Percentiles rank a stretch among this genome's conserved stretches.
Conservation (phyloP, 2,113 vertebrate genomes). For the Sphaerodactylus townsendi region DNA sequence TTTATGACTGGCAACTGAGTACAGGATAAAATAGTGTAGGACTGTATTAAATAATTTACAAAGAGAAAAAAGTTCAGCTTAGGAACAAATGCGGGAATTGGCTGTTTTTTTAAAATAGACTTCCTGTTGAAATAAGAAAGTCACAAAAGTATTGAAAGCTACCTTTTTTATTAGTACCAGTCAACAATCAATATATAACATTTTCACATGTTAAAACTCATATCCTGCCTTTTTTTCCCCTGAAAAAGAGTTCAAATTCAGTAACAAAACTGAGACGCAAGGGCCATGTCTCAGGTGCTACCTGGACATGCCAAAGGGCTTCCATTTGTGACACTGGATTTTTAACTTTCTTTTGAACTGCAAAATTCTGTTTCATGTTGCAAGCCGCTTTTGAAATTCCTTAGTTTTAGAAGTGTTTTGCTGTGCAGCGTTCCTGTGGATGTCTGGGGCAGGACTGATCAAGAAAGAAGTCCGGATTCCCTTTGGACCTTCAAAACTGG, state of each 20-base stretch:
- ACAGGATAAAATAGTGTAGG: no score
- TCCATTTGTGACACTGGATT: not conserved
- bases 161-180: not conserved
- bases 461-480: not conserved
- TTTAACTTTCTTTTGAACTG: no score
- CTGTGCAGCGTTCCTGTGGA: not conserved
- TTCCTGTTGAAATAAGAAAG: not conserved
- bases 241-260: not conserved
- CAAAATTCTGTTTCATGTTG: no score
- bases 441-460: no score
- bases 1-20: no score
- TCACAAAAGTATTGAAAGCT: not conserved
- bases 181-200: not conserved
- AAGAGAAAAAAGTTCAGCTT: not conserved
- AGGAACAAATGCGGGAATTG: not conserved
- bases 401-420: not conserved
- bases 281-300: not conserved
- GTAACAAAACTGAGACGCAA: not conserved
- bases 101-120: no score
- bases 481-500: no score
- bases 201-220: not conserved
- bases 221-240: not conserved
- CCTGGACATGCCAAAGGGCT: not conserved
- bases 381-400: not conserved
- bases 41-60: no score